Percentiles rank a stretch among this genome's conserved stretches.
Conservation (phyloP, 2,113 vertebrate species). For the Rattus norvegicus region DNA sequence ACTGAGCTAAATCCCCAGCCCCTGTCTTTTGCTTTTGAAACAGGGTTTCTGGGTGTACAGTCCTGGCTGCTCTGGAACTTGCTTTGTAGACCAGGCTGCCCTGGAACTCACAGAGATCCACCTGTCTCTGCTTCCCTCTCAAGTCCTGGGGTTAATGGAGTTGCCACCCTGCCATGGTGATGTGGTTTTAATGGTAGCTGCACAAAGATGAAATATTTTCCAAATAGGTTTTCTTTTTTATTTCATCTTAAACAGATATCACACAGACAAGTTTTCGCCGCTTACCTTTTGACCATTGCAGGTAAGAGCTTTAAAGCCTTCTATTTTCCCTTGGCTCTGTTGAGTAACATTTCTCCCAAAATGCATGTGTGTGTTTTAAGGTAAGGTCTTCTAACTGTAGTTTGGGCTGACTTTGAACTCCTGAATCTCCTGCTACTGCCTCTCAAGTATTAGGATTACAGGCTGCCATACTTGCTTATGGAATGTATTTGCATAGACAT, state of each 20-base stretch:
- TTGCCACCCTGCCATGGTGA: not conserved
- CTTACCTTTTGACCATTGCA: conserved; percentile 97
- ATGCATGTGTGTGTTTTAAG: not conserved
- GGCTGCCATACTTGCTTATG: not conserved
- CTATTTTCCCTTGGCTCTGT: too few species aligned
- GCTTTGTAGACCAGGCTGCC: not conserved
- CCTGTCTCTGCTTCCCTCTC: not conserved
- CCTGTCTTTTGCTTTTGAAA: not conserved
- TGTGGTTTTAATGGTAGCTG: not conserved
- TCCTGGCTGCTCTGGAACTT: not conserved
- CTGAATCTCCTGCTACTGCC: not conserved
- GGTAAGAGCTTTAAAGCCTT: conserved; percentile 85
- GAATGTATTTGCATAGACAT: not conserved
- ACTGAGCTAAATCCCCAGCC: too few species aligned
- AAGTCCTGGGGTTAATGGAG: not conserved
- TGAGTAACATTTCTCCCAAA: not conserved
- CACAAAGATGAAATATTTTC: not conserved
- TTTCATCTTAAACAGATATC: conserved; percentile 88
- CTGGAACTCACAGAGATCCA: not conserved
- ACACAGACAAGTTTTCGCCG: conserved; percentile 94
- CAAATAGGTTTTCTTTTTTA: not conserved
- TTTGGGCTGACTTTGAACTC: not conserved
- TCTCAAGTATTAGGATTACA: not conserved
- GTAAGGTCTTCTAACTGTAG: not conserved
- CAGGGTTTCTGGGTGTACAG: not conserved